Conservation (phyloP, 2,113 vertebrate genomes). For the Syngnathus scovelli region DNA sequence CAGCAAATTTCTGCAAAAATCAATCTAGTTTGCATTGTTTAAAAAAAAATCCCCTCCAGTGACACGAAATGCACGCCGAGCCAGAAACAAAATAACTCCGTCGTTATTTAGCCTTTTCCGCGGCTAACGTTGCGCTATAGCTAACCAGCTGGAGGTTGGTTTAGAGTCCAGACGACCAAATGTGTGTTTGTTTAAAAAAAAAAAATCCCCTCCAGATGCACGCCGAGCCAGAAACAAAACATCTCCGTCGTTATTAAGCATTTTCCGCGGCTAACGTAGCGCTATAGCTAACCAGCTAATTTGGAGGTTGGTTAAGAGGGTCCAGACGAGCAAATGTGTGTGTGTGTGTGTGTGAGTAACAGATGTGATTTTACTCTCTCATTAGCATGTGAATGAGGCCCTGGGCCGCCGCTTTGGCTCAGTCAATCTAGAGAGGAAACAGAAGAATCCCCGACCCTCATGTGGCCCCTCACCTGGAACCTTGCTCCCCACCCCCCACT, state of each 20-base stretch:
- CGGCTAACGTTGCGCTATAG: not conserved
- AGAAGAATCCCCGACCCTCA: slow-evolving; percentile 30
- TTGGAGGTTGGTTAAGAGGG: slow-evolving; percentile 68
- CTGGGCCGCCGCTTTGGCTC: slow-evolving; percentile 83
- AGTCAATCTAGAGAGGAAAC: slow-evolving; percentile 45
- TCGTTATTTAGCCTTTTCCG: not conserved
- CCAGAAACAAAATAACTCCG: not conserved
- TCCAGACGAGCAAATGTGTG: slow-evolving; percentile 87
- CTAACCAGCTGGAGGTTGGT: slow-evolving; percentile 46
- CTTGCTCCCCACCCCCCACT: slow-evolving; percentile 5
- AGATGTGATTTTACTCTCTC: slow-evolving; percentile 98
- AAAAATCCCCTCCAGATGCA: not conserved
- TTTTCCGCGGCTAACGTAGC: not conserved
- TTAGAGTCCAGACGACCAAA: slow-evolving; percentile 89
- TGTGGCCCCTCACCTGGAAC: slow-evolving; percentile 84
- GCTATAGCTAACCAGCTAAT: slow-evolving; percentile 50
- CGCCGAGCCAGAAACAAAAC: not conserved
- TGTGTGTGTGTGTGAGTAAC: slow-evolving; percentile 74
- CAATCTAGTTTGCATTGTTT: slow-evolving; percentile 5
- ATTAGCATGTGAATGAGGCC: slow-evolving; percentile 99
- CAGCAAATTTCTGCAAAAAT: not conserved
- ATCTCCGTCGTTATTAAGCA: not conserved
- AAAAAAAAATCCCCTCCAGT: not conserved
- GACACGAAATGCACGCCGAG: not conserved
- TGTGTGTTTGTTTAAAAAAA: slow-evolving; percentile 16